Evolutionary conservation across 1,140 invertebrate species (phyloP).

Genomic region (Drosophila busckii): DNA sequence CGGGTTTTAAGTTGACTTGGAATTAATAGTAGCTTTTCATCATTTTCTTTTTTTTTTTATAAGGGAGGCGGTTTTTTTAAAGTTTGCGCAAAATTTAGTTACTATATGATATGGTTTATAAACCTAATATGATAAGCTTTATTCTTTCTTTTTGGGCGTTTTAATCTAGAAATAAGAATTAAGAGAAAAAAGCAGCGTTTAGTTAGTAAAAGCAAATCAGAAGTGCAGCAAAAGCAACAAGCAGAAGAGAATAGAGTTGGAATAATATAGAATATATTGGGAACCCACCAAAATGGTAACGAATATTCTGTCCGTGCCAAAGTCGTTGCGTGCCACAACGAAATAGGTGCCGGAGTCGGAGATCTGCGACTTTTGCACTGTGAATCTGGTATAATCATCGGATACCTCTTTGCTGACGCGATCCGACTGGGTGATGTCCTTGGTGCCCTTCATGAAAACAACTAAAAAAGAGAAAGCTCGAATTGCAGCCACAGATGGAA

Average conservation of each 20-base stretch:
- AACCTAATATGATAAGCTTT: constrained; percentile 51
- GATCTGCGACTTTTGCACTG: constrained; percentile 89
- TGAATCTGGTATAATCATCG: constrained; percentile 91
- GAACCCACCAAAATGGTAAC: constrained; percentile 87
- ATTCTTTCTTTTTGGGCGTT: constrained; percentile 78
- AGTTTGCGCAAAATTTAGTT: constrained; percentile 60
- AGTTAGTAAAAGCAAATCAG: constrained; percentile 50
- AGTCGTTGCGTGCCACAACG: constrained; percentile 93
- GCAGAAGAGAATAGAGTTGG: constrained; percentile 7
- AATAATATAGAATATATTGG: neutral
- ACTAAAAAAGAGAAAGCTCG: no score
- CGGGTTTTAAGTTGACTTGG: constrained; percentile 49
- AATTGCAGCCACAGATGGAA: neutral
- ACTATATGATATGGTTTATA: no score
- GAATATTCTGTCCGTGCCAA: constrained; percentile 91
- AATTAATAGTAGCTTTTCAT: constrained; percentile 24
- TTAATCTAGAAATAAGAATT: constrained; percentile 66
- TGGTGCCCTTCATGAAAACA: constrained; percentile 90
- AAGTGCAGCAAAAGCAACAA: constrained; percentile 35
- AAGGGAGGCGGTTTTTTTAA: constrained; percentile 38
- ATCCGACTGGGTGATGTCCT: constrained; percentile 88
- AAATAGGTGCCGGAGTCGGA: constrained; percentile 97
- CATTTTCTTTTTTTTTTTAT: constrained; percentile 31
- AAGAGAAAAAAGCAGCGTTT: constrained; percentile 37
- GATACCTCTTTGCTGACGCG: constrained; percentile 89